Base-by-base conservation (phyloP, 2,113 vertebrate genomes). In the Vireo altiloquus region DNA sequence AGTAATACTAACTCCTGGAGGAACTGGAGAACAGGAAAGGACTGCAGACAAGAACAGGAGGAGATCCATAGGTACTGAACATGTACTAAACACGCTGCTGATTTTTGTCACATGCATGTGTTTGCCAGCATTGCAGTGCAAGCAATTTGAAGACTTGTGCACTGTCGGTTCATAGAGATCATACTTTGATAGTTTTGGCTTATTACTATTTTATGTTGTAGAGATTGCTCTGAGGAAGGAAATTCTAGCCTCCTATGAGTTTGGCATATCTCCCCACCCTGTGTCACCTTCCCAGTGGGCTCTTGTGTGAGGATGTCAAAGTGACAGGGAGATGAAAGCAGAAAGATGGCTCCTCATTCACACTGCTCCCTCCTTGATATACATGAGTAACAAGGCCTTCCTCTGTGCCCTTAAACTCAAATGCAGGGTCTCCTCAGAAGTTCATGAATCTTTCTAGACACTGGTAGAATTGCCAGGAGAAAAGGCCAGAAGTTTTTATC, bases 41-140 rank as follows among this genome's bases (percentile, higher is more conserved):
- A 50, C 6, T 77, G 28, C 71, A 65, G 82, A 44, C 25, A 65
- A 56, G 53, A 71, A 75, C 18, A 2, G 17, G 46, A 65, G 28
- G 30, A 53, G 28, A 61, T 80, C 31, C 37, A 8, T 35, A 40
- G 63, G 63, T 66, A 60, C 28, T 63, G 33, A 52, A 70, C 13
- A 18, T 4, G 12, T 42, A 46, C 47, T 79, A 49, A 85, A 79
- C 30, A 8, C 3, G 3, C 44, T 60, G 27, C 44, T 35, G 53
- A n/a, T 47, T 88, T 88, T 52, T 72, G 12, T 64, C 35, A 54
- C 2, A 0, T 28, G 27, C 4, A 3, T 4, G 0, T 8, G 4
- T 76, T 85, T 92, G 18, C 49, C 70, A 64, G 2, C 39, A 30
- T 61, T 65, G 50, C 20, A 72, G 40, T 94, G 68, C 25, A 80